phyloP scores from a whole-genome alignment of 2,888 invertebrate species.

The Agrotis exclamationis region DNA sequence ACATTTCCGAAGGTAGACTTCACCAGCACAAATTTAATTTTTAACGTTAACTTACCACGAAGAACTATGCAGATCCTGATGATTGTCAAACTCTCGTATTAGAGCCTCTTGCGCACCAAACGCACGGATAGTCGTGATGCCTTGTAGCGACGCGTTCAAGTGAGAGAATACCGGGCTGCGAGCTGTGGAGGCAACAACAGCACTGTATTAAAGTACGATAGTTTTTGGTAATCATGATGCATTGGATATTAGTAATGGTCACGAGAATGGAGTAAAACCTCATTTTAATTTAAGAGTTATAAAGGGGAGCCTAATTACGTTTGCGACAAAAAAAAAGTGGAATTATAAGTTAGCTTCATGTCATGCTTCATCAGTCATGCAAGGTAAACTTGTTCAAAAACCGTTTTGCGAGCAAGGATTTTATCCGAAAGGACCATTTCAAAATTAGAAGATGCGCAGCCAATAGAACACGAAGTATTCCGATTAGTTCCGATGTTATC shows the following conservation, averaged over 20 bases:
- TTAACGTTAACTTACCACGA: slow-evolving; percentile 92
- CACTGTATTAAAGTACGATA: slow-evolving; percentile 2
- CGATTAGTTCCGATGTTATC: slow-evolving; percentile 23
- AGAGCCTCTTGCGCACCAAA: slow-evolving; percentile 96
- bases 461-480: neutral
- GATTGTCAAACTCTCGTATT: slow-evolving; percentile 95
- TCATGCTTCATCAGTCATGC: no score
- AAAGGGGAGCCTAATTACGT: no score
- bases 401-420: no score
- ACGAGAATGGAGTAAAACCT: neutral
- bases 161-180: slow-evolving; percentile 99
- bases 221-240: neutral
- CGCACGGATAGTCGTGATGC: slow-evolving; percentile 97
- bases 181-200: slow-evolving; percentile 89
- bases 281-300: no score
- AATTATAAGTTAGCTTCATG: no score
- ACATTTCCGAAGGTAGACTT: no score
- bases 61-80: slow-evolving; percentile 96
- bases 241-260: neutral
- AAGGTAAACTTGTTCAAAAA: no score
- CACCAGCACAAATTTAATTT: no score
- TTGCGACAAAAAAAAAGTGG: no score
- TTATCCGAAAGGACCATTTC: no score
- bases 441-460: no score
- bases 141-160: slow-evolving; percentile 96